A percentile compares a stretch with the other conserved stretches of the same genome.
Conservation (phyloP, 2,797 vertebrate genomes). For the Remorina albescens region DNA sequence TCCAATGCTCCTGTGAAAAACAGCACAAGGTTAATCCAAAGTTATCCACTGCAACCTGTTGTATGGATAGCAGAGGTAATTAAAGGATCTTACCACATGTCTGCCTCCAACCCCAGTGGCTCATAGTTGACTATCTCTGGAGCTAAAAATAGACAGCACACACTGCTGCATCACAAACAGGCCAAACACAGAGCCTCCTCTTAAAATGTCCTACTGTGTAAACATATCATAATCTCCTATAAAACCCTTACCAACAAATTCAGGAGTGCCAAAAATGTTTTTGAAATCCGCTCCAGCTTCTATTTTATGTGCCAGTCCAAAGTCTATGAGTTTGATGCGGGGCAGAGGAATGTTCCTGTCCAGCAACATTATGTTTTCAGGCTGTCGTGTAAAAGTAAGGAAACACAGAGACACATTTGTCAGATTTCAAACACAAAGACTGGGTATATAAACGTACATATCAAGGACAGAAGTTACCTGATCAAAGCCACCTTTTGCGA, state of each 20-base stretch:
- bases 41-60: slow-evolving; percentile 29
- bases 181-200: slow-evolving; percentile 27
- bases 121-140: slow-evolving; percentile 99
- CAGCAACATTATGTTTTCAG: slow-evolving; percentile 98
- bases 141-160: slow-evolving; percentile 88
- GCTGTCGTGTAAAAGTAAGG: slow-evolving; percentile 80
- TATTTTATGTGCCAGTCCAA: slow-evolving; percentile 95
- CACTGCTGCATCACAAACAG: slow-evolving; percentile 57
- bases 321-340: slow-evolving; percentile 97
- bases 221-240: slow-evolving; percentile 6
- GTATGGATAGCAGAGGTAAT: slow-evolving; percentile 52
- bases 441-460: neutral
- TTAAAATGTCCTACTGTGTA: slow-evolving; percentile 9
- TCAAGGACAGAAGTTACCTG: slow-evolving; percentile 61
- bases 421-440: slow-evolving; percentile 10
- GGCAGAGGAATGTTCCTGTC: slow-evolving; percentile 90
- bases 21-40: slow-evolving; percentile 71
- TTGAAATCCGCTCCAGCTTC: slow-evolving; percentile 96
- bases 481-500: slow-evolving; percentile 49
- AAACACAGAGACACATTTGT: slow-evolving; percentile 18
- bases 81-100: slow-evolving; percentile 93
- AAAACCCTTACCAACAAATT: slow-evolving; percentile 93
- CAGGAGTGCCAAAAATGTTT: slow-evolving; percentile 98
- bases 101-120: slow-evolving; percentile 92
- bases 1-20: slow-evolving; percentile 92